phyloP scores from a whole-genome alignment of 2,888 invertebrate genomes.

The Ormyrus nitidulus region DNA sequence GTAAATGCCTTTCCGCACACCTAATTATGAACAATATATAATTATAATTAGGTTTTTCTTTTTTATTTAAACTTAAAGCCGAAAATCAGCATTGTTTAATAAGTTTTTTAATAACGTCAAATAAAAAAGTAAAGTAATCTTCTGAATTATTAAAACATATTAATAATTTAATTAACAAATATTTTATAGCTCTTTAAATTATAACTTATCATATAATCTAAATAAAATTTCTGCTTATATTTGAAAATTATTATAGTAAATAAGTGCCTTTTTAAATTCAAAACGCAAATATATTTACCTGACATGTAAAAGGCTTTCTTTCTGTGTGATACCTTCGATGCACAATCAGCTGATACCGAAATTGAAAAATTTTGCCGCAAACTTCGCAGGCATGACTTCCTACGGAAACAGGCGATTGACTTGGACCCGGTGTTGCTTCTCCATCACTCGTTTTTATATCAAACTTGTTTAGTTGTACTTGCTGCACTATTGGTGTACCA shows the following conservation, averaged over 20 bases:
- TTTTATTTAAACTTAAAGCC: too few species aligned
- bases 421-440: conserved; percentile 74
- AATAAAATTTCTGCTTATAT: conserved; percentile 1
- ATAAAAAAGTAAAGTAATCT: too few species aligned
- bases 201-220: not conserved
- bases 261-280: not conserved
- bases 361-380: conserved; percentile 91
- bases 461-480: conserved; percentile 74
- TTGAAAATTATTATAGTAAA: not conserved
- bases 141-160: too few species aligned
- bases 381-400: conserved; percentile 88
- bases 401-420: conserved; percentile 79
- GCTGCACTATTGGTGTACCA: conserved; percentile 72
- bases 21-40: conserved; percentile 72
- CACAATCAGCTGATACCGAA: conserved; percentile 90
- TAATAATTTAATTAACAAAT: not conserved
- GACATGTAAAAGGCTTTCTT: conserved; percentile 87
- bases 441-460: conserved; percentile 72
- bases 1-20: conserved; percentile 91
- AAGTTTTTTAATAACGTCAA: too few species aligned
- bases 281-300: conserved; percentile 67
- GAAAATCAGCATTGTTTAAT: too few species aligned
- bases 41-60: too few species aligned
- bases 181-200: not conserved
- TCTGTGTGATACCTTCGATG: conserved; percentile 92